phyloP scores from a whole-genome alignment of 2,797 vertebrate species.

The Cyprinella venusta region DNA sequence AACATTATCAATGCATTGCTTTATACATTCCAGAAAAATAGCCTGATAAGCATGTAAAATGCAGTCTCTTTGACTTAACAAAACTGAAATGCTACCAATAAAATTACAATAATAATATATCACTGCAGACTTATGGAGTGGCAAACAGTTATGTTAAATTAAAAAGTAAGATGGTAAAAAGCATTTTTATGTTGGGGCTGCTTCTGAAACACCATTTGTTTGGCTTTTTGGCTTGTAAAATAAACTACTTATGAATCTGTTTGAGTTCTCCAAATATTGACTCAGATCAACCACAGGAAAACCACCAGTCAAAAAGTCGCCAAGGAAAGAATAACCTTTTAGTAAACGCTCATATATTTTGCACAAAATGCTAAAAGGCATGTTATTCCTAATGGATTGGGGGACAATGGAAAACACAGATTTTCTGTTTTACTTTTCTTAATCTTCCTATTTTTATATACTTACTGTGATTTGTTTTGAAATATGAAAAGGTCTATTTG shows the following conservation, averaged over 20 bases:
- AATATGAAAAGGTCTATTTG: background rate
- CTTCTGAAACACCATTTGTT: slow-evolving; percentile 45
- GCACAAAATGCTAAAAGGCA: slow-evolving; percentile 55
- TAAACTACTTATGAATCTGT: slow-evolving; percentile 56
- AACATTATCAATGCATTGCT: too few species aligned
- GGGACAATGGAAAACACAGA: slow-evolving; percentile 6
- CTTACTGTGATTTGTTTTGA: background rate
- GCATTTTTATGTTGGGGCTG: slow-evolving; percentile 16
- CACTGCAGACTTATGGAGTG: background rate
- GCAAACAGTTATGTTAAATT: too few species aligned
- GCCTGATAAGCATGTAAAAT: background rate
- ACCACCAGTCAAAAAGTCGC: slow-evolving; percentile 43
- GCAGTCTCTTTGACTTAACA: background rate
- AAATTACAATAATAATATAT: background rate
- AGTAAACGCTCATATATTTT: slow-evolving; percentile 61
- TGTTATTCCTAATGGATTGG: slow-evolving; percentile 49
- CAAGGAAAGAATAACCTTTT: slow-evolving; percentile 57
- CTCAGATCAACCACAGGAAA: slow-evolving; percentile 60
- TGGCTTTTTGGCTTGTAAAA: slow-evolving; percentile 40
- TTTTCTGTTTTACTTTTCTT: background rate
- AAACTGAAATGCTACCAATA: too few species aligned
- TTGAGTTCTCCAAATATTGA: slow-evolving; percentile 60
- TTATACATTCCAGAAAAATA: background rate
- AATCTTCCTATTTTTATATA: background rate
- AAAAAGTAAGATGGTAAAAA: background rate